A percentile compares a stretch with the other conserved stretches of the same genome.
These are phyloP conservation scores for Melipona beecheii DNA, from an alignment of 2,888 invertebrate genomes.

Conservation along the genomic window DNA sequence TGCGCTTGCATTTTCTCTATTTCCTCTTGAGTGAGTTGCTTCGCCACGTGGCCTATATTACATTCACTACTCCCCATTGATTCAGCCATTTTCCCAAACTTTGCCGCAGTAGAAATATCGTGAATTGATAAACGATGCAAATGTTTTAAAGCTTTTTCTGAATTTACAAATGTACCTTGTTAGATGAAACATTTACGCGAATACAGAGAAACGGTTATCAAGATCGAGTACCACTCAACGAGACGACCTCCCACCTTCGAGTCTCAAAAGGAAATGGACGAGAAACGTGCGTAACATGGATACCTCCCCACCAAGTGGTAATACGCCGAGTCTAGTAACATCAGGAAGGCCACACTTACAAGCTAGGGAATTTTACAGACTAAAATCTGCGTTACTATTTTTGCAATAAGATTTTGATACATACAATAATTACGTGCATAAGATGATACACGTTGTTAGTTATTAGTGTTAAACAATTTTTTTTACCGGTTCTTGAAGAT, in stretches of 20 bases:
- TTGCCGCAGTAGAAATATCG: not conserved
- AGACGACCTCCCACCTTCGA: constrained; percentile 37
- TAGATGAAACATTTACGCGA: constrained; percentile 32
- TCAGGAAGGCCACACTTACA: constrained; percentile 35
- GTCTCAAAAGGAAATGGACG: constrained; percentile 68
- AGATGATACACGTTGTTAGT: too few relatives aligned
- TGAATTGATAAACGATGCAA: not conserved
- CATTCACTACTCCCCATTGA: constrained; percentile 28
- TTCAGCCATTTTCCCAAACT: constrained; percentile 64
- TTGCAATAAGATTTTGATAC: not conserved
- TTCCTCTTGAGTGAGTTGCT: constrained; percentile 86
- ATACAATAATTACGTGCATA: not conserved
- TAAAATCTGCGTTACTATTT: not conserved
- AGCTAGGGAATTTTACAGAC: not conserved
- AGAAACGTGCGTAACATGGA: constrained; percentile 25
- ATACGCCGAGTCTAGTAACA: constrained; percentile 28
- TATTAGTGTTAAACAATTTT: not conserved
- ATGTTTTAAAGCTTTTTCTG: not conserved
- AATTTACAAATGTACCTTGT: not conserved
- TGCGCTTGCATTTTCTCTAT: constrained; percentile 88
- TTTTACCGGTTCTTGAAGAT: not conserved
- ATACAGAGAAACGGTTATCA: not conserved
- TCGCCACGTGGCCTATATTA: constrained; percentile 82
- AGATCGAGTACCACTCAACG: not conserved
- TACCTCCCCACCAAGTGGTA: not conserved